Conservation (phyloP, 2,113 vertebrate species). For the Columba janthina region DNA sequence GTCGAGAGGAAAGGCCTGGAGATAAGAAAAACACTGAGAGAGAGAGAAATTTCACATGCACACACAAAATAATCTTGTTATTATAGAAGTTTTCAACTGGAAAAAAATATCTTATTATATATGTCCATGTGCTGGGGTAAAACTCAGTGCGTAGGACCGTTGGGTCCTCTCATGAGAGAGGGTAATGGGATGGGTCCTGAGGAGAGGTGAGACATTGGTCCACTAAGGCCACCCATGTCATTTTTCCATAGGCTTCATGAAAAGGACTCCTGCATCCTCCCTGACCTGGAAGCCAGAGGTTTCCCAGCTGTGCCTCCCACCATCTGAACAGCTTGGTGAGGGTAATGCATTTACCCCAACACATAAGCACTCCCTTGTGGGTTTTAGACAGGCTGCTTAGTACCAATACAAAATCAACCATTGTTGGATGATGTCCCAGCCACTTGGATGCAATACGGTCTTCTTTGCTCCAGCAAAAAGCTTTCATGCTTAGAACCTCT, state of each 20-base stretch:
- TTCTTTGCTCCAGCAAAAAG: background rate
- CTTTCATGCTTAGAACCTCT: background rate
- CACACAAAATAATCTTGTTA: background rate
- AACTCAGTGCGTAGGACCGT: background rate
- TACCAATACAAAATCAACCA: accelerated
- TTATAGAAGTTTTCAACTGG: background rate
- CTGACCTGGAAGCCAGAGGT: background rate
- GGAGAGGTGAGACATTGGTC: background rate
- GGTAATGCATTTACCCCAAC: background rate
- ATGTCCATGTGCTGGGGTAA: background rate
- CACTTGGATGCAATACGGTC: background rate
- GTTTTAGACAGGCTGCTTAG: background rate
- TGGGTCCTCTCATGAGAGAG: background rate
- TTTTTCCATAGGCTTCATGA: background rate
- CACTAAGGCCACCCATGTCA: accelerated
- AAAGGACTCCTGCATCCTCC: background rate
- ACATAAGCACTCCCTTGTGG: background rate
- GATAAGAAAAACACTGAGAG: background rate
- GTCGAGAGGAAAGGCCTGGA: background rate
- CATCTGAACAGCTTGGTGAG: background rate
- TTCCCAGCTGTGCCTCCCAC: background rate
- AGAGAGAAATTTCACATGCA: background rate
- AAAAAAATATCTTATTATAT: background rate
- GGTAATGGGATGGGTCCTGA: background rate
- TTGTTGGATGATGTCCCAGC: background rate